Evolutionary conservation across 2,113 vertebrate genomes (phyloP), one percentile per base, ranked within the genome.

Genomic region (Ornithorhynchus anatinus): DNA sequence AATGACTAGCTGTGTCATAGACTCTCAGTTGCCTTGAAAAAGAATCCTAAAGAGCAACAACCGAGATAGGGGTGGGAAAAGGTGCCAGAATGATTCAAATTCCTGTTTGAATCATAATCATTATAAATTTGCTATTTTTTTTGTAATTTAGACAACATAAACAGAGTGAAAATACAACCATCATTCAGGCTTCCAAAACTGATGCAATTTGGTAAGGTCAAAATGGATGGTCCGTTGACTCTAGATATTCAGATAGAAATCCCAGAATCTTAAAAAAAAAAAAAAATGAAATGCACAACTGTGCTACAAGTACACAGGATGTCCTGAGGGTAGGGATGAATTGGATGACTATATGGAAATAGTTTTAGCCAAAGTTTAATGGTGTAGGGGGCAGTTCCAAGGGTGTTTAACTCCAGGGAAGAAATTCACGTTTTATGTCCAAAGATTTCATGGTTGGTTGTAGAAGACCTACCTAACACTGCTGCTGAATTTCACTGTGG

Each of bases 401-500:
- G 56, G 54, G 37, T 4, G 39, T 15, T 36, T 40, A 9, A 76
- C 45, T 56, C 35, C 19, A 12, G 32, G 60, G 76, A 76, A 66
- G 65, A 79, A 73, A 64, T 5, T 62, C 63, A 27, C 84, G 60
- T 68, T 77, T 84, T 58, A 75, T 40, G 39, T 79, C 33, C 19
- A 56, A 81, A 76, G 35, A 50, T 2, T 1, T 59, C 61, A 8
- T 50, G 78, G 39, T 17, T 60, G 6, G 62, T 59, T 61, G 17
- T 59, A 48, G 71, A 66, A 72, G 38, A 15, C 48, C 69, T 57
- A n/a, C n/a, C n/a, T n/a, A n/a, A n/a, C n/a, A n/a, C n/a, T n/a
- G n/a, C n/a, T n/a, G n/a, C n/a, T n/a, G n/a, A n/a, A n/a, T n/a
- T n/a, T n/a, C n/a, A n/a, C n/a, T n/a, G n/a, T n/a, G n/a, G n/a